Percentiles rank a stretch among this genome's conserved stretches.
These are phyloP conservation scores for Tiliacea aurago DNA, from an alignment of 2,888 invertebrate species.

Conservation along the genomic window DNA sequence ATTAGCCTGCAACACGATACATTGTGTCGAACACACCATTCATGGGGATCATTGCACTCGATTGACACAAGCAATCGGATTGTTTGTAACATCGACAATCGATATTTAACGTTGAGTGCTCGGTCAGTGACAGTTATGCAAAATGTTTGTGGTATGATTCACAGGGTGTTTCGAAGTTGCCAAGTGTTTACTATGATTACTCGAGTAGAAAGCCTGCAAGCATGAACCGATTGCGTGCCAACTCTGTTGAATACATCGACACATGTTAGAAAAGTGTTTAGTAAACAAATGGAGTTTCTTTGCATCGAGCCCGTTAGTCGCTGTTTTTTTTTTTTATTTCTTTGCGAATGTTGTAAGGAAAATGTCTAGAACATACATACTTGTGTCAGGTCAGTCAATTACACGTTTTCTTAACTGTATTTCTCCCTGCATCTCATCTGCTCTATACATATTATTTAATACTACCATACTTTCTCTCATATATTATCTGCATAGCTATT, in stretches of 20 bases:
- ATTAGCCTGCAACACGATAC: constrained; percentile 60
- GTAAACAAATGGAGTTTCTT: constrained; percentile 49
- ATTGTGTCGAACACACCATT: constrained; percentile 48
- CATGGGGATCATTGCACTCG: constrained; percentile 64
- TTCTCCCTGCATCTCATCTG: background rate
- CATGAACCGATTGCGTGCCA: constrained; percentile 47
- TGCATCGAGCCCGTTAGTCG: background rate
- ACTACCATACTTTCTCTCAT: constrained; percentile 1
- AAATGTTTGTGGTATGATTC: constrained; percentile 48
- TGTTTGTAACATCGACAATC: constrained; percentile 36
- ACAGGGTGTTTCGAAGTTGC: constrained; percentile 29
- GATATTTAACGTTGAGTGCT: constrained; percentile 27
- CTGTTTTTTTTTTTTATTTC: constrained; percentile 13
- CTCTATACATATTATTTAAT: too few relatives aligned
- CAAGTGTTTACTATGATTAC: constrained; percentile 20
- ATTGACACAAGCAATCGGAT: constrained; percentile 49
- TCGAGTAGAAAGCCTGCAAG: constrained; percentile 41
- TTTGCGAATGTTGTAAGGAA: background rate
- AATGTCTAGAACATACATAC: background rate
- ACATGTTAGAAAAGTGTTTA: constrained; percentile 54
- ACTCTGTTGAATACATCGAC: constrained; percentile 38
- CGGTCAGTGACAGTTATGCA: constrained; percentile 42
- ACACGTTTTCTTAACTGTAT: background rate
- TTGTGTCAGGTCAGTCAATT: background rate
- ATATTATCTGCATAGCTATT: too few relatives aligned